Conservation (phyloP, 2,888 invertebrate species). For the Esperia sulphurella region DNA sequence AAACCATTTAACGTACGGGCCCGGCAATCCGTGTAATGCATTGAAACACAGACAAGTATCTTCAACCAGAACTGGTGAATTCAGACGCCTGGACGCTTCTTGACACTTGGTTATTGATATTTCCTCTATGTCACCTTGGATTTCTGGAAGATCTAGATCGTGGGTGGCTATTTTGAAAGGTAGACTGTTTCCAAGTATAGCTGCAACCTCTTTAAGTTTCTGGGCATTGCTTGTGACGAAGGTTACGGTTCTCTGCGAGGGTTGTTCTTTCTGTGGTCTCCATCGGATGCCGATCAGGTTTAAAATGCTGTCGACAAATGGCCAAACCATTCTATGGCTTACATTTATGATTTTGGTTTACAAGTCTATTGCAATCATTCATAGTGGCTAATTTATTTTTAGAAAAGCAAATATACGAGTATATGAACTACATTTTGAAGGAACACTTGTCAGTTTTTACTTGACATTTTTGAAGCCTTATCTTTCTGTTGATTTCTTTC, state of each 20-base stretch:
- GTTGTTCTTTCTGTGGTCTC: too few relatives aligned
- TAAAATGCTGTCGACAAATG: too few relatives aligned
- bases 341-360: too few relatives aligned
- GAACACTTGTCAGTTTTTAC: too few relatives aligned
- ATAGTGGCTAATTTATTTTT: too few relatives aligned
- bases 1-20: constrained; percentile 94
- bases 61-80: constrained; percentile 79
- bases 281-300: too few relatives aligned
- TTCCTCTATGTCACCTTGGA: constrained; percentile 81
- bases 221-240: neutral
- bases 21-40: constrained; percentile 86
- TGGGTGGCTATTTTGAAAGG: neutral
- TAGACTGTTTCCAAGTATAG: neutral
- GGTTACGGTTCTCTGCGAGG: neutral
- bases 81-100: neutral
- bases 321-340: too few relatives aligned
- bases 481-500: too few relatives aligned
- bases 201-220: neutral
- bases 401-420: too few relatives aligned
- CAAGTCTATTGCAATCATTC: too few relatives aligned
- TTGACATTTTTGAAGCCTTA: too few relatives aligned
- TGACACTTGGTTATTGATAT: constrained; percentile 88
- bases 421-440: too few relatives aligned
- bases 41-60: constrained; percentile 94
- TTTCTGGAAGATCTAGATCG: neutral